phyloP scores from a whole-genome alignment of 2,888 invertebrate species.

The Drosophila helvetica region DNA sequence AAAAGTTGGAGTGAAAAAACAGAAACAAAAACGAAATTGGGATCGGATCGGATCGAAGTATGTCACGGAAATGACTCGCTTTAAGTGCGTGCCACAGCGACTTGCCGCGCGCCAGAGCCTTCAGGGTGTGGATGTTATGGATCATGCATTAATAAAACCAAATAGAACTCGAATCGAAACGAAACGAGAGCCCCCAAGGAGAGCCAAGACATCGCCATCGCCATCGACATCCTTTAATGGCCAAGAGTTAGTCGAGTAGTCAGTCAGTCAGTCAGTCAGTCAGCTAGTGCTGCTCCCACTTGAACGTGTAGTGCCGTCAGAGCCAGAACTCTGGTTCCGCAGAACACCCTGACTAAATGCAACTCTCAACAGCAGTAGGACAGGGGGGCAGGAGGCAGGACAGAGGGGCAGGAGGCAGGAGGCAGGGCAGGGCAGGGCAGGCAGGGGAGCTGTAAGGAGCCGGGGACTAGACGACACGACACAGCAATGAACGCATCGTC shows the following conservation, averaged over 20 bases:
- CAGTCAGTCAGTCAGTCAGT: slow-evolving; percentile 40
- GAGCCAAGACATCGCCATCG: slow-evolving; percentile 50
- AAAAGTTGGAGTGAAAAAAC: too few species aligned
- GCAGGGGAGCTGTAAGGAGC: too few species aligned
- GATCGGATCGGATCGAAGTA: slow-evolving; percentile 64
- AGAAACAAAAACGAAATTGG: too few species aligned
- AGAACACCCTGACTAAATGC: slow-evolving; percentile 69
- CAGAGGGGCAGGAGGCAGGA: slow-evolving; percentile 32
- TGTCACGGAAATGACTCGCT: slow-evolving; percentile 78
- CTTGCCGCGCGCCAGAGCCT: background rate
- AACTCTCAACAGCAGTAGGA: slow-evolving; percentile 69
- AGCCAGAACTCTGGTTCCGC: slow-evolving; percentile 63
- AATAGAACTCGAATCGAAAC: slow-evolving; percentile 77
- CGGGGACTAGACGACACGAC: slow-evolving; percentile 55
- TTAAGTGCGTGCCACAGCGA: slow-evolving; percentile 64
- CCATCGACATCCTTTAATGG: slow-evolving; percentile 68
- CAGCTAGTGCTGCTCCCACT: slow-evolving; percentile 54
- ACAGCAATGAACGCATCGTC: slow-evolving; percentile 73
- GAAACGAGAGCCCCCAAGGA: slow-evolving; percentile 49
- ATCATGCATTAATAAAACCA: slow-evolving; percentile 69
- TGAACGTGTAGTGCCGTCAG: slow-evolving; percentile 77
- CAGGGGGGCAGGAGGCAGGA: slow-evolving; percentile 32
- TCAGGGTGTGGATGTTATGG: slow-evolving; percentile 40
- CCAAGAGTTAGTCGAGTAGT: slow-evolving; percentile 57
- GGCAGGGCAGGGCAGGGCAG: slow-evolving; percentile 59